phyloP scores from a whole-genome alignment of 37 sponge, comb jelly and placozoan genomes.

The Spongilla lacustris region DNA sequence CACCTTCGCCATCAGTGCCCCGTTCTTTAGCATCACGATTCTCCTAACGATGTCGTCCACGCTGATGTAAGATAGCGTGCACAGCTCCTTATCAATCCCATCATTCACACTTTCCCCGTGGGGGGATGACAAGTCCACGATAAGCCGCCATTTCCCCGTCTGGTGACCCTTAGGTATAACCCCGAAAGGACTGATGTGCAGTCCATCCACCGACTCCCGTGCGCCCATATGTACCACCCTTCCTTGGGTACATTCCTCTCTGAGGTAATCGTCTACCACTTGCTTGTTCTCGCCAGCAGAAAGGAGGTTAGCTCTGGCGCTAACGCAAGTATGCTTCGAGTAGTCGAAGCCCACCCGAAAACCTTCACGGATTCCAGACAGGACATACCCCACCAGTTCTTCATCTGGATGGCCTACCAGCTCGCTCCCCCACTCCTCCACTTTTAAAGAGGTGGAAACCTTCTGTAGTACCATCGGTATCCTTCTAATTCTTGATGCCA shows the following conservation, averaged over 20 bases:
- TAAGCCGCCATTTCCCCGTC: conserved; percentile 5
- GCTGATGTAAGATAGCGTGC: conserved; percentile 13
- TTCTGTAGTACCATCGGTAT: too few species aligned
- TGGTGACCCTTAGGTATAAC: conserved; percentile 1
- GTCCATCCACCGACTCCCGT: neutral
- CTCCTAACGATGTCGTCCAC: conserved; percentile 9
- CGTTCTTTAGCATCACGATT: neutral
- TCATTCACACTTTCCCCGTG: conserved; percentile 15
- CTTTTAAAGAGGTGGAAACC: neutral
- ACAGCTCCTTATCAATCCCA: conserved; percentile 24
- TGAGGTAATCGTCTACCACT: conserved; percentile 6
- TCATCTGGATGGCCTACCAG: neutral
- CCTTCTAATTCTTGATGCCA: too few species aligned
- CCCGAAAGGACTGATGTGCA: conserved; percentile 4
- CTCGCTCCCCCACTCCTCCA: neutral
- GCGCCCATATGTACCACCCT: too few species aligned
- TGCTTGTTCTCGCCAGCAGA: conserved; percentile 1
- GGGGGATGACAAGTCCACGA: neutral
- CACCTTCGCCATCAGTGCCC: conserved; percentile 12
- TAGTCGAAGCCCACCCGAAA: conserved; percentile 4
- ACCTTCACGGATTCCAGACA: neutral
- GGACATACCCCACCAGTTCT: neutral
- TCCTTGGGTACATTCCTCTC: neutral
- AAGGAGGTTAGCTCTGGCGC: neutral
- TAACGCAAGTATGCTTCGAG: neutral